Percentiles rank a stretch among this genome's conserved stretches.
Evolutionary conservation across 2,888 invertebrate genomes (phyloP).

Genomic region (Mesopsocus fuscifrons): DNA sequence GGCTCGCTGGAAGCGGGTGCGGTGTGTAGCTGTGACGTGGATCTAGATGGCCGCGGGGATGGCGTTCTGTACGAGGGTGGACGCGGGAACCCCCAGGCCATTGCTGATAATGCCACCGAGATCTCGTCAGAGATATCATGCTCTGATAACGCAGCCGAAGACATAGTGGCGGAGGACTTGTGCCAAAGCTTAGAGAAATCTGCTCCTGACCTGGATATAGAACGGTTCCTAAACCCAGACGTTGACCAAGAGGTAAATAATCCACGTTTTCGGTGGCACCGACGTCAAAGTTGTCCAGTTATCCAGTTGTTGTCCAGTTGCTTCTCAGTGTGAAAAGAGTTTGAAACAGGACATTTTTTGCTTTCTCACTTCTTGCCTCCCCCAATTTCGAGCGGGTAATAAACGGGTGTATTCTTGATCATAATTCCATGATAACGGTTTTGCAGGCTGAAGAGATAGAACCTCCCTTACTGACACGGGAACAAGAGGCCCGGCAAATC

Average conservation of each 20-base stretch:
- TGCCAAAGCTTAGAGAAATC: slow-evolving; percentile 16
- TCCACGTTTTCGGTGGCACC: too few relatives aligned
- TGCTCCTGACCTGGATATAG: slow-evolving; percentile 29
- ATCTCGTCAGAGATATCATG: slow-evolving; percentile 6
- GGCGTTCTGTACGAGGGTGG: slow-evolving; percentile 1
- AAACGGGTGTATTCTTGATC: too few relatives aligned
- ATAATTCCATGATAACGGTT: too few relatives aligned
- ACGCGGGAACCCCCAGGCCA: background rate
- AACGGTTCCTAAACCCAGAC: too few relatives aligned
- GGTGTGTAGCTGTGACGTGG: slow-evolving; percentile 15
- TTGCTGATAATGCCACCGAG: slow-evolving; percentile 1
- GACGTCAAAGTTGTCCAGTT: too few relatives aligned
- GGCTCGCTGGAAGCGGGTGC: slow-evolving; percentile 2
- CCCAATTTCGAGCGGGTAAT: too few relatives aligned
- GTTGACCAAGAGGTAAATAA: too few relatives aligned
- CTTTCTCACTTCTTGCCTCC: too few relatives aligned
- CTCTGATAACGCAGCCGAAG: slow-evolving; percentile 1
- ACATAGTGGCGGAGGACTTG: background rate
- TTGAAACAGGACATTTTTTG: too few relatives aligned
- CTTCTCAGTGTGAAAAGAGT: too few relatives aligned
- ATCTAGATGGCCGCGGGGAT: slow-evolving; percentile 11
- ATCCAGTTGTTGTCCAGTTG: too few relatives aligned
- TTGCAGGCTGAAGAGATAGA: too few relatives aligned
- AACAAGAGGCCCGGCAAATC: slow-evolving; percentile 2
- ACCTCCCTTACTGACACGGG: background rate